A percentile compares a stretch with the other conserved stretches of the same genome.
phyloP scores from a whole-genome alignment of 2,113 vertebrate species.

The Seriola rivoliana region DNA sequence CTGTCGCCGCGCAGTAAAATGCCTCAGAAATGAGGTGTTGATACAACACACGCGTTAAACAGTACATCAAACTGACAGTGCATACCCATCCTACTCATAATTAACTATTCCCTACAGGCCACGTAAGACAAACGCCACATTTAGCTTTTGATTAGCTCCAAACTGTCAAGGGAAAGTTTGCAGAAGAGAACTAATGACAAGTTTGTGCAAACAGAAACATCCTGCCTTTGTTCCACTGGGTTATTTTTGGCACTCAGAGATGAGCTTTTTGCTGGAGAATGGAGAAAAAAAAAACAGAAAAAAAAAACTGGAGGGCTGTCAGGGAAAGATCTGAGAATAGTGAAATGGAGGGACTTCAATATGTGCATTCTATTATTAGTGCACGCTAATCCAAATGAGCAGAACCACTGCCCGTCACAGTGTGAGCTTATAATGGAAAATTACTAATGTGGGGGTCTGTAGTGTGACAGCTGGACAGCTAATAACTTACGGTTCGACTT shows the following conservation, averaged over 20 bases:
- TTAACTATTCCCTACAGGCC: conserved; percentile 67
- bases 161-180: conserved; percentile 76
- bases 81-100: conserved; percentile 54
- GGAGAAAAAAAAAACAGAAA: conserved; percentile 47
- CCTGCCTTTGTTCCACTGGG: conserved; percentile 75
- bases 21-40: conserved; percentile 17
- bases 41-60: conserved; percentile 37
- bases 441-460: conserved; percentile 22
- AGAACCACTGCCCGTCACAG: conserved; percentile 59
- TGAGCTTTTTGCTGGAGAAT: conserved; percentile 73
- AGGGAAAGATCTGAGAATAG: conserved; percentile 74
- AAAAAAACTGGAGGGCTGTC: conserved; percentile 75
- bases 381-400: conserved; percentile 72
- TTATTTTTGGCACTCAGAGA: conserved; percentile 76
- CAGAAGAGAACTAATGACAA: conserved; percentile 73
- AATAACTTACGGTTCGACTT: conserved; percentile 26
- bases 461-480: conserved; percentile 42
- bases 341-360: conserved; percentile 74
- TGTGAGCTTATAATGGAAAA: conserved; percentile 53
- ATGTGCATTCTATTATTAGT: conserved; percentile 76
- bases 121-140: conserved; percentile 62
- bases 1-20: conserved; percentile 12
- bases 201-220: conserved; percentile 72
- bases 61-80: conserved; percentile 43
- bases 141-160: conserved; percentile 73